Evolutionary conservation across 2,888 invertebrate species (phyloP), one percentile per base, ranked within the genome.

Genomic region (Nephrotoma guestfalica): DNA sequence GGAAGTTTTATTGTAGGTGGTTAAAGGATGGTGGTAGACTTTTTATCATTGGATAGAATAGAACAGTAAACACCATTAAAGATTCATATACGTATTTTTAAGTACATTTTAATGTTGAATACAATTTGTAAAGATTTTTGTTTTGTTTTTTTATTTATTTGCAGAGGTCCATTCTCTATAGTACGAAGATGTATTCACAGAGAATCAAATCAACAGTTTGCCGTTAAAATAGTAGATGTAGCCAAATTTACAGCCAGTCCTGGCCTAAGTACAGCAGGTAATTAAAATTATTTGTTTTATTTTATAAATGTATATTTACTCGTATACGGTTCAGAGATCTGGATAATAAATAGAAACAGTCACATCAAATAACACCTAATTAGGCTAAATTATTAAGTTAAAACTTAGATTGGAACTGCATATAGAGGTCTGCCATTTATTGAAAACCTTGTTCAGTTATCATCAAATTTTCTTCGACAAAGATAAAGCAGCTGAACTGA

Each of bases 171-270:
- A 90, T 98, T 98, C 93, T 98, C 98, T 91, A 95, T 98, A 91
- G 98, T 99, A 87, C 94, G 98, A 89, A 94, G 98, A 92, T 99
- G 99, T 92, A 95, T 98, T 89, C 98, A 98, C 92, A 94, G 98
- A 88, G 97, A 98, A 91, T 97, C 98, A 13, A 96, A 95, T 86
- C 97, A 98, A 92, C 97, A 97, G 91, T 99, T 98, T 93, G 99
- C 99, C 87, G 99, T 99, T 89, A 99, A 99, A 94, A 98, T 99
- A 90, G 97, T 99, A 88, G 99, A 99, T 92, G 98, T 99, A 87
- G 97, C 97, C 89, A 97, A 98, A 91, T 99, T 99, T 92, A 98
- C 98, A 88, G 97, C 98, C 86, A 98, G 97, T 90, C 98, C 99
- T 45, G 99, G 98, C 88, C 94, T 99, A 88, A 97, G 97, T 91